A percentile compares a stretch with the other conserved stretches of the same genome.
Conservation (phyloP, 2,113 vertebrate species). For the Ctenomys sociabilis region DNA sequence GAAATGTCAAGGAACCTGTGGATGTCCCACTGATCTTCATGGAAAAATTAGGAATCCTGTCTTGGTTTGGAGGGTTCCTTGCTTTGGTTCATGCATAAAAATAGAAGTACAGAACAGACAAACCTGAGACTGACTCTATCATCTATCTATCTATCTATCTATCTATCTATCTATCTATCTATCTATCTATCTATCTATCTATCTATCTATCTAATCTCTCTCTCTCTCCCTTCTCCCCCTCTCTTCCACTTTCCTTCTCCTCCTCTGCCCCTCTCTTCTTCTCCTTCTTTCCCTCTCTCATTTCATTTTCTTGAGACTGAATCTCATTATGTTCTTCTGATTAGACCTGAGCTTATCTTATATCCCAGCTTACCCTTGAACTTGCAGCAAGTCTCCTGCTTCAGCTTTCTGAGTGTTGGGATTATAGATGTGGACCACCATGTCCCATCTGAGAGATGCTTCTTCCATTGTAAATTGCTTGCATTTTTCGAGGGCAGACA, state of each 20-base stretch:
- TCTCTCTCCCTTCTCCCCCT: too few species aligned
- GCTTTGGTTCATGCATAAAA: not conserved
- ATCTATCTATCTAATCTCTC: too few species aligned
- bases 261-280: too few species aligned
- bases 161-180: not conserved
- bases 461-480: not conserved
- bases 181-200: not conserved
- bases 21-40: not conserved
- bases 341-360: not conserved
- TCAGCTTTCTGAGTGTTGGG: not conserved
- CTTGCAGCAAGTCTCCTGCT: not conserved
- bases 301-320: not conserved
- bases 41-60: not conserved
- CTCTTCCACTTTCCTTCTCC: not conserved
- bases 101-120: not conserved
- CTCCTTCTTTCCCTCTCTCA: not conserved
- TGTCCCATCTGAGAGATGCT: not conserved
- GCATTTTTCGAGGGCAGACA: conserved; percentile 30
- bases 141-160: not conserved
- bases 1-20: not conserved
- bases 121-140: too few species aligned
- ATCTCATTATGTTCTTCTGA: not conserved
- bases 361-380: not conserved
- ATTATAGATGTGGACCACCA: not conserved
- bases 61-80: not conserved